Evolutionary conservation across 2,113 vertebrate genomes (phyloP).

Genomic region (Phrynosoma blainvillii): DNA sequence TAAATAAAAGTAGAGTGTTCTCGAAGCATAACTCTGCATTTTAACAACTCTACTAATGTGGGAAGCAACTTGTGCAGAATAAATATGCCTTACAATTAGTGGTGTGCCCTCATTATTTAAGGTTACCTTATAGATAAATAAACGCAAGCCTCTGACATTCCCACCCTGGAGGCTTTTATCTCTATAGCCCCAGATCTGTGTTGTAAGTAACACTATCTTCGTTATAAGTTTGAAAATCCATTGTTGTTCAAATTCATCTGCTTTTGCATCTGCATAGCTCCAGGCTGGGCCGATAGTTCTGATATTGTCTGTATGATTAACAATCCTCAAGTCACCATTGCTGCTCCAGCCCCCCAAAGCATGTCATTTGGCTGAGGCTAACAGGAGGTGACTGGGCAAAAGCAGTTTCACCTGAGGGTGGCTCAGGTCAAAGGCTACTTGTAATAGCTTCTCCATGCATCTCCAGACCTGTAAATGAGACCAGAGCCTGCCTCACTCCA

Average conservation of each 20-base stretch:
- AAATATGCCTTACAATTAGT: slow-evolving; percentile 78
- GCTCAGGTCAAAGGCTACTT: slow-evolving; percentile 80
- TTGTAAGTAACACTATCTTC: slow-evolving; percentile 70
- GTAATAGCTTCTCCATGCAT: slow-evolving; percentile 82
- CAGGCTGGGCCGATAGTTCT: slow-evolving; percentile 68
- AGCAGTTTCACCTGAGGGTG: slow-evolving; percentile 83
- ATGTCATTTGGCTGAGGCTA: slow-evolving; percentile 76
- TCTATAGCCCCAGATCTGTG: slow-evolving; percentile 65
- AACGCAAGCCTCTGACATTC: slow-evolving; percentile 68
- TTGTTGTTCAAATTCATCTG: slow-evolving; percentile 76
- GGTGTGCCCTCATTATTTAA: slow-evolving; percentile 64
- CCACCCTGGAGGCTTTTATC: slow-evolving; percentile 64
- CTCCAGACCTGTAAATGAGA: slow-evolving; percentile 80
- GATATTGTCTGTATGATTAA: slow-evolving; percentile 73
- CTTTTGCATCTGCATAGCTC: slow-evolving; percentile 76
- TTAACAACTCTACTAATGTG: slow-evolving; percentile 70
- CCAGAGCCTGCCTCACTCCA: slow-evolving; percentile 77
- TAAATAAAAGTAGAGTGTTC: slow-evolving; percentile 68
- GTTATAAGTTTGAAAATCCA: slow-evolving; percentile 74
- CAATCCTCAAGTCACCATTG: slow-evolving; percentile 48
- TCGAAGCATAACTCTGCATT: slow-evolving; percentile 65
- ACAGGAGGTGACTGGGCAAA: slow-evolving; percentile 79
- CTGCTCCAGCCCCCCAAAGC: slow-evolving; percentile 58
- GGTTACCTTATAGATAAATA: slow-evolving; percentile 70
- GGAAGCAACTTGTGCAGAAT: slow-evolving; percentile 72